phyloP scores from a whole-genome alignment of 2,888 invertebrate species.

The Ptilodon capucinus region DNA sequence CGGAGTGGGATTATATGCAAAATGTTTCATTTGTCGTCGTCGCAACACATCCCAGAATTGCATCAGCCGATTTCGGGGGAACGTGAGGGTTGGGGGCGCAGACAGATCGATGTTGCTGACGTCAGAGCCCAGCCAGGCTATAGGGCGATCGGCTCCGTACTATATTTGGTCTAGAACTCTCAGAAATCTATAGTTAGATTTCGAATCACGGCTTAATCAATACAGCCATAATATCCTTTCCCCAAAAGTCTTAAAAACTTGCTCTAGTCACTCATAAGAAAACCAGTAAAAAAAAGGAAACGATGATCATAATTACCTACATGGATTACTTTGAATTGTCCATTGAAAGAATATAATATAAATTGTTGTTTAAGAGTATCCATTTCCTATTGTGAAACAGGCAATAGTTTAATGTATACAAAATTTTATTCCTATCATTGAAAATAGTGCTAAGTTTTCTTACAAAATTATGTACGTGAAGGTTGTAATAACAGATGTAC shows the following conservation, averaged over 20 bases:
- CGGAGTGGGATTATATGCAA: not conserved
- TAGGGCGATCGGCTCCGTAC: constrained; percentile 14
- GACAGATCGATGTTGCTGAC: constrained; percentile 75
- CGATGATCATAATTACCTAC: too few species aligned
- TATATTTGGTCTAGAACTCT: not conserved
- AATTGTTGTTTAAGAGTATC: not conserved
- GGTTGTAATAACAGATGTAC: too few species aligned
- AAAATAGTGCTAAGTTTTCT: too few species aligned
- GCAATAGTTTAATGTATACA: not conserved
- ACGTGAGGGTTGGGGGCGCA: constrained; percentile 44
- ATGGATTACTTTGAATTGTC: too few species aligned
- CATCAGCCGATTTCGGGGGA: constrained; percentile 59
- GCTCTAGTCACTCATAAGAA: not conserved
- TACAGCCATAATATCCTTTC: not conserved
- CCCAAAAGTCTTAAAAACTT: not conserved
- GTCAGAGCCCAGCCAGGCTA: constrained; percentile 57
- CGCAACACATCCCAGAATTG: constrained; percentile 44
- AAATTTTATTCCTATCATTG: not conserved
- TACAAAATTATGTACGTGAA: too few species aligned
- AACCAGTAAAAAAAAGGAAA: not conserved
- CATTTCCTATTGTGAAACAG: not conserved
- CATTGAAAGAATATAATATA: not conserved
- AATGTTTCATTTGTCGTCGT: not conserved
- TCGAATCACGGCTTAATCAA: not conserved
- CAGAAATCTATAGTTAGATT: not conserved